phyloP scores from a whole-genome alignment of 2,113 vertebrate genomes.

The Vulpes lagopus region DNA sequence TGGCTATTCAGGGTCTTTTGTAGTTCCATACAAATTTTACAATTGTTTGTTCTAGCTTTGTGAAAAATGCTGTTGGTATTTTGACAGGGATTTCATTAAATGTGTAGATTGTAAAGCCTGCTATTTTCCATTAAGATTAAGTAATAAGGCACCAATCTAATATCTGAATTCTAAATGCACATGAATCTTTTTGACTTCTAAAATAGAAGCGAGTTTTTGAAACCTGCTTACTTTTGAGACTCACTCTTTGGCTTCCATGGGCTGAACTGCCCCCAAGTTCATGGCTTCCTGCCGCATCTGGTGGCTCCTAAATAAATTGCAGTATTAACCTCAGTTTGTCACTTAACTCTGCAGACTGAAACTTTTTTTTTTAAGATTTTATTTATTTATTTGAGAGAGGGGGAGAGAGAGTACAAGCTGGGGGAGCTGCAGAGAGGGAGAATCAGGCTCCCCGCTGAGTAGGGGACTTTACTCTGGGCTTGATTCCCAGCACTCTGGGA shows the following conservation, averaged over 20 bases:
- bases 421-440: too few species aligned
- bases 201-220: slow-evolving; percentile 24
- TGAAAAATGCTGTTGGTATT: neutral
- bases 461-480: too few species aligned
- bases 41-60: neutral
- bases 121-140: slow-evolving; percentile 58
- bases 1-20: neutral
- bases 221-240: neutral
- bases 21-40: neutral
- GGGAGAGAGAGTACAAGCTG: too few species aligned
- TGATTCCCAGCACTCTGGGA: too few species aligned
- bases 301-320: slow-evolving; percentile 27
- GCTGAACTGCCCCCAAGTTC: neutral
- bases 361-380: neutral
- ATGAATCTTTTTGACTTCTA: neutral
- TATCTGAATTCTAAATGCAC: neutral
- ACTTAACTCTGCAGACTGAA: slow-evolving; percentile 45
- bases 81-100: neutral
- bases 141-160: neutral
- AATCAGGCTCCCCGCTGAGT: too few species aligned
- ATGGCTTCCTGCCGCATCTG: neutral
- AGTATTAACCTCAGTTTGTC: slow-evolving; percentile 44
- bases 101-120: neutral
- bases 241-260: neutral
- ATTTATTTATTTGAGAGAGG: too few species aligned